Evolutionary conservation across 2,797 vertebrate species (phyloP), one percentile per base, ranked within the genome.

Genomic region (Sebastolobus altivelis): DNA sequence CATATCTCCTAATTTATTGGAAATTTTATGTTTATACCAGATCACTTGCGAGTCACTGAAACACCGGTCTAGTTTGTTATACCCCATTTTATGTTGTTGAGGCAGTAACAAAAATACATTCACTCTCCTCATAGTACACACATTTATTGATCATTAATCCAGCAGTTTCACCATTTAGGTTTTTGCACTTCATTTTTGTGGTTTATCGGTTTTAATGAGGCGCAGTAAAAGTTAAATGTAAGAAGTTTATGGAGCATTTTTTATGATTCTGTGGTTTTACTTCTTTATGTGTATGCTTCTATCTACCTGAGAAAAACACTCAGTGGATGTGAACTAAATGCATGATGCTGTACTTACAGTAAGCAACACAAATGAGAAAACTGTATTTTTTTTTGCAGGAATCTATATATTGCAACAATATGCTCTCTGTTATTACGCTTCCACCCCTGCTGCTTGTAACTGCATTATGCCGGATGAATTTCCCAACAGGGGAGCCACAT

Each of bases 121-220:
- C 5, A 52, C 37, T 65, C 31, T 79, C 27, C 10, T 8, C 14
- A 49, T 62, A 60, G 13, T 16, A 9, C 56, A 59, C 49, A 59
- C 70, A 16, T 76, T 73, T 72, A 74, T 52, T 85, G 72, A 74
- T 79, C 59, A 77, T 82, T 86, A 87, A 85, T 80, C 35, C 20
- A 77, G 63, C 69, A 77, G 22, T 72, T 69, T 72, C 31, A 49
- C 43, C 35, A 8, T 70, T 65, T 25, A 63, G n/a, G 46, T 65
- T 69, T 69, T 70, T 72, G n/a, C 20, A 31, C 67, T 60, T 63
- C 16, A 46, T 85, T 70, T 80, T 73, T 75, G 22, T 76, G 61
- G 29, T 84, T 56, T 79, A 73, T 81, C 82, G 72, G 27, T 78
- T 89, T 85, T 81, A 81, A 85, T 75, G 58, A 84, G 71, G 22